Evolutionary conservation across 2,797 vertebrate species (phyloP), one percentile per base, ranked within the genome.

Genomic region (Lerista edwardsae): DNA sequence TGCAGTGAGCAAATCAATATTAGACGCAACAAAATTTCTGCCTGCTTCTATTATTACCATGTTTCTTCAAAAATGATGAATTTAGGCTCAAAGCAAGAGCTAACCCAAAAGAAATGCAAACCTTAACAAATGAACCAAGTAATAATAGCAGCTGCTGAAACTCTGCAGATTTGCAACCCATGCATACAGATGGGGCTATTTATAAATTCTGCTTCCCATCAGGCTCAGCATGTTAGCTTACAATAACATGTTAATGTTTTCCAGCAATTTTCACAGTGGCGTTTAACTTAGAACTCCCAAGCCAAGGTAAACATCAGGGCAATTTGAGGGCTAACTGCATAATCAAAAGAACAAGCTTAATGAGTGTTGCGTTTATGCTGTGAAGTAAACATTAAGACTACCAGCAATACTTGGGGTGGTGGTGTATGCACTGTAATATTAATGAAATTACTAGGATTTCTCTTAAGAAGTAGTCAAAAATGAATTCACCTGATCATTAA

Each of bases 221-320:
- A 95, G 86, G 91, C 91, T 92, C 92, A 94, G 94, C 87, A 94
- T 94, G 94, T 95, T 93, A 95, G 93, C 93, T 95, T 95, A 96
- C 94, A 96, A 96, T 93, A 96, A 96, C 95, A 96, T 95, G 93
- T 94, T 95, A 96, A 96, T 96, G 94, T 95, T 97, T 96, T 96
- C 95, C 95, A 96, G 95, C 94, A 93, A 96, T 96, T 96, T 95
- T 94, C 93, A 92, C 92, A 89, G 91, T 91, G 92, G 91, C 91
- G 91, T 96, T 96, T 96, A 94, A 95, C 91, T 94, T 86, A 94
- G 90, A 94, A 84, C 88, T 87, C 91, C 88, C 80, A 31, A 86
- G 93, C 93, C 96, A 96, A 96, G 94, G 95, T 95, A 96, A 96
- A 95, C 90, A 68, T 79, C 1, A 90, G 91, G 92, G 93, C 86